Evolutionary conservation across 2,888 invertebrate species (phyloP).

Genomic region (Drosophila limbata): DNA sequence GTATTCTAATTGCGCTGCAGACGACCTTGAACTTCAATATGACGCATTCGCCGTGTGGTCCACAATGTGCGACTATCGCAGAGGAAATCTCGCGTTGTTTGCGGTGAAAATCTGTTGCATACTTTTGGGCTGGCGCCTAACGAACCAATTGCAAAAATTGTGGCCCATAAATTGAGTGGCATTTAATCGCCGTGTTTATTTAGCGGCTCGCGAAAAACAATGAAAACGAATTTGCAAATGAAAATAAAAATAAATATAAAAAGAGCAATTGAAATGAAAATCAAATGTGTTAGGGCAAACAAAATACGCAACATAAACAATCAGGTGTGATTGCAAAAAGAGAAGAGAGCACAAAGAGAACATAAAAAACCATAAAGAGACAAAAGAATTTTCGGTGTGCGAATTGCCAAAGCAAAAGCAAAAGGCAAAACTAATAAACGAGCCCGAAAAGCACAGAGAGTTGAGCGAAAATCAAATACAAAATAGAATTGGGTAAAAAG

Average conservation of each 20-base stretch:
- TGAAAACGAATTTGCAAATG: conserved; percentile 25
- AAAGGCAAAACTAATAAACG: conserved; percentile 50
- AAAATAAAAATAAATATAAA: conserved; percentile 23
- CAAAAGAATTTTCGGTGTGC: conserved; percentile 29
- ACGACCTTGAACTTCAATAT: conserved; percentile 55
- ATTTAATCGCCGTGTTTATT: conserved; percentile 42
- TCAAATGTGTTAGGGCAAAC: conserved; percentile 34
- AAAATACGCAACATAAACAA: conserved; percentile 54
- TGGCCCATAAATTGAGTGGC: conserved; percentile 35
- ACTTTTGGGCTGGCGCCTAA: conserved; percentile 48
- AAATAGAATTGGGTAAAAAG: conserved; percentile 46
- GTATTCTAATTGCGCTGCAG: conserved; percentile 28
- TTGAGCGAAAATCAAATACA: conserved; percentile 52
- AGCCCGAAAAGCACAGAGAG: conserved; percentile 12
- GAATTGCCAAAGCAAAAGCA: conserved; percentile 26
- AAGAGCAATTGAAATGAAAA: conserved; percentile 13
- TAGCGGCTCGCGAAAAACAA: conserved; percentile 13
- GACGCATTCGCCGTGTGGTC: conserved; percentile 26
- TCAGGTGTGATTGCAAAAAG: conserved; percentile 51
- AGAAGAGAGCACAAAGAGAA: conserved; percentile 20
- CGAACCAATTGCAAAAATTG: conserved; percentile 18
- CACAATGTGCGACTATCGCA: background rate
- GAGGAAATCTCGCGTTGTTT: background rate
- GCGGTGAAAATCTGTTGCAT: conserved; percentile 44
- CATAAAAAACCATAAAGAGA: conserved; percentile 24